These are phyloP conservation scores for Fulica atra DNA, from an alignment of 2,113 vertebrate genomes.

Conservation along the genomic window DNA sequence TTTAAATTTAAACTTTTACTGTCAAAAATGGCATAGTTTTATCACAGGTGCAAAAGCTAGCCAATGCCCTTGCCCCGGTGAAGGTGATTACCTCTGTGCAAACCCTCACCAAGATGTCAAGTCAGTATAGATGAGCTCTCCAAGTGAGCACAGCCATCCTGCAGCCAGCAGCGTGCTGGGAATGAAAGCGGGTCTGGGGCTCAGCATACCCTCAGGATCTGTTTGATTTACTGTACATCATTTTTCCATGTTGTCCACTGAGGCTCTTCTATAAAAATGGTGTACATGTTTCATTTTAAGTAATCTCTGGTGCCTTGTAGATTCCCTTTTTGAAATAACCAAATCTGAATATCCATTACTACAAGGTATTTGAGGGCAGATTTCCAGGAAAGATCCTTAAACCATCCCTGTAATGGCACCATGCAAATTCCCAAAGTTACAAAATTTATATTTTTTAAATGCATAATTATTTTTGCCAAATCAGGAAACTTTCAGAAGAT, in stretches of 20 bases:
- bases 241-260: background rate
- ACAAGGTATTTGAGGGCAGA: background rate
- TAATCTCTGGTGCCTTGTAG: background rate
- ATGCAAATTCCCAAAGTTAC: background rate
- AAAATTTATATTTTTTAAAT: background rate
- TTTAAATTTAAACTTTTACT: background rate
- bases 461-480: background rate
- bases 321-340: background rate
- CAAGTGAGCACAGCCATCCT: rapidly evolving
- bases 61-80: background rate
- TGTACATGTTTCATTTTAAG: background rate
- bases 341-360: background rate
- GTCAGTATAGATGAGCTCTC: background rate
- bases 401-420: background rate
- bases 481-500: background rate
- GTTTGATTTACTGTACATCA: background rate
- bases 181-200: rapidly evolving
- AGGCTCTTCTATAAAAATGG: background rate
- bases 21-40: background rate
- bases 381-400: background rate
- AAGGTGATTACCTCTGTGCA: background rate
- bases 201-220: background rate
- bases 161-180: rapidly evolving
- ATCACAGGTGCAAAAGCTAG: background rate
- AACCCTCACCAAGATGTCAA: background rate